Conservation (phyloP, 2,113 vertebrate genomes). For the Serinus canaria region DNA sequence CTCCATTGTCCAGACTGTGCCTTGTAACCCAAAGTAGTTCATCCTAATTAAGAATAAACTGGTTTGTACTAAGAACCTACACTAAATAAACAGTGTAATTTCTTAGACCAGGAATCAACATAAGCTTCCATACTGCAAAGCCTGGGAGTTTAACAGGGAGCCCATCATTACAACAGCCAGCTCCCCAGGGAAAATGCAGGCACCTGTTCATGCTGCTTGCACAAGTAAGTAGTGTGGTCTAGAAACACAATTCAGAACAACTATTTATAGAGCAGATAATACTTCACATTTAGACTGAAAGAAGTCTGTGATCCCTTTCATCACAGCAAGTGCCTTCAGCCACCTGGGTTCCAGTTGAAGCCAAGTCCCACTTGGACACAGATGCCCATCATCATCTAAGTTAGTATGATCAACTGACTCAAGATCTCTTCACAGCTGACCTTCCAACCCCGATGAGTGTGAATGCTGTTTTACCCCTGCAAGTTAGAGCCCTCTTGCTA, state of each 20-base stretch:
- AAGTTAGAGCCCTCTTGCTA: neutral
- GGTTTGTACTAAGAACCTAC: accelerated
- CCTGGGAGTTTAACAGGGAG: neutral
- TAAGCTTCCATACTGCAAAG: neutral
- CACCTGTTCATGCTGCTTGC: neutral
- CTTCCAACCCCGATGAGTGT: accelerated
- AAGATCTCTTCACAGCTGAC: neutral
- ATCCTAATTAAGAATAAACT: neutral
- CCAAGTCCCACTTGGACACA: neutral
- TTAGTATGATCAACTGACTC: neutral
- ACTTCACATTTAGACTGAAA: neutral
- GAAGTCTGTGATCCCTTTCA: neutral
- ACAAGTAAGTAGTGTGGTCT: accelerated
- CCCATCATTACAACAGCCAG: accelerated
- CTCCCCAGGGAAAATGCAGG: accelerated
- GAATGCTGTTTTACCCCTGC: neutral
- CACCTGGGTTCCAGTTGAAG: neutral
- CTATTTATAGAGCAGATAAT: neutral
- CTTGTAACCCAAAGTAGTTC: neutral
- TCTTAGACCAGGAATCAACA: neutral
- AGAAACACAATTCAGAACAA: neutral
- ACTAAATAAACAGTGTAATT: accelerated
- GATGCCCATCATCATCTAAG: no score
- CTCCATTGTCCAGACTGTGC: accelerated
- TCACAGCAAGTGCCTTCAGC: neutral